Conservation (phyloP, 1,140 invertebrate genomes). For the Panagrolaimus sp. region DNA sequence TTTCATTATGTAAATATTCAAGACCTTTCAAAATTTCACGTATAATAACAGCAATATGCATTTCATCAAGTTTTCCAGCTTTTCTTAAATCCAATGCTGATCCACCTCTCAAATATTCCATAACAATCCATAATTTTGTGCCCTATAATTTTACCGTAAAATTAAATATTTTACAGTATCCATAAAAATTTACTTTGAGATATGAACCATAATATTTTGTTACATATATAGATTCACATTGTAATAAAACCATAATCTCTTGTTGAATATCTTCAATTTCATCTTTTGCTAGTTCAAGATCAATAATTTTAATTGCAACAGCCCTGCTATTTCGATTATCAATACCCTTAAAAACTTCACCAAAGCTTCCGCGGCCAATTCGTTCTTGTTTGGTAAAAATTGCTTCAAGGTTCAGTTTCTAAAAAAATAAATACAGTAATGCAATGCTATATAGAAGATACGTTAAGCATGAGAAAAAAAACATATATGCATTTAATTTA, state of each 20-base stretch:
- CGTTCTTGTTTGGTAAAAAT: conserved; percentile 98
- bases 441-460: no score
- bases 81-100: conserved; percentile 98
- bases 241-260: conserved; percentile 98
- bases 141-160: conserved; percentile 68
- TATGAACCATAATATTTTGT: conserved; percentile 97
- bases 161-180: not conserved
- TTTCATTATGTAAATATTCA: conserved; percentile 94
- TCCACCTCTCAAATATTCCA: conserved; percentile 98
- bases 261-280: conserved; percentile 99
- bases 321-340: conserved; percentile 85
- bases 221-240: conserved; percentile 96
- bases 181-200: conserved; percentile 69
- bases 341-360: conserved; percentile 98
- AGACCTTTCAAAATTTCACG: conserved; percentile 94
- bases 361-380: conserved; percentile 98
- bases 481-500: no score
- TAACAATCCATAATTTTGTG: conserved; percentile 99
- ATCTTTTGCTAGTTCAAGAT: conserved; percentile 99
- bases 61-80: conserved; percentile 93
- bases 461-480: no score
- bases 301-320: conserved; percentile 98
- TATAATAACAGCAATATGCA: conserved; percentile 96
- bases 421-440: conserved; percentile 21
- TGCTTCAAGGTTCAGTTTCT: conserved; percentile 77